These are phyloP conservation scores for Drosophila navojoa DNA, from an alignment of 1,140 invertebrate species.

Conservation along the genomic window DNA sequence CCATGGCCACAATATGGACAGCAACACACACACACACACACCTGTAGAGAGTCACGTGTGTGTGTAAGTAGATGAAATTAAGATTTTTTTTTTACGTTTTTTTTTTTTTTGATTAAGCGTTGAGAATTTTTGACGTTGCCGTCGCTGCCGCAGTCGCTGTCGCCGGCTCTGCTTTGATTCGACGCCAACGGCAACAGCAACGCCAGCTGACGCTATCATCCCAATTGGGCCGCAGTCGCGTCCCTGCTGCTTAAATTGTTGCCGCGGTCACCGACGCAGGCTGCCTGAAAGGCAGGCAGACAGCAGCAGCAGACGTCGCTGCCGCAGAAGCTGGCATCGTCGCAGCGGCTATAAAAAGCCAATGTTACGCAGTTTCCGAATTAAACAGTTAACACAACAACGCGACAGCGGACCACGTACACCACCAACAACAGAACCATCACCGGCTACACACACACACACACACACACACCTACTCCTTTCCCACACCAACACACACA, in stretches of 20 bases:
- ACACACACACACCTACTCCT: too few relatives aligned
- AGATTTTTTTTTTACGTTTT: constrained; percentile 51
- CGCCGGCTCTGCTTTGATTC: constrained; percentile 15
- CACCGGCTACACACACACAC: constrained; percentile 1
- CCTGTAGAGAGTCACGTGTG: background rate
- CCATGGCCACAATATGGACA: constrained; percentile 22
- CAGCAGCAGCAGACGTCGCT: constrained; percentile 14
- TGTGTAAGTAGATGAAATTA: constrained; percentile 78
- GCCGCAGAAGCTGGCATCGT: constrained; percentile 12
- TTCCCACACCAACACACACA: background rate
- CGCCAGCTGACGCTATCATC: constrained; percentile 27
- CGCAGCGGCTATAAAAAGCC: constrained; percentile 71
- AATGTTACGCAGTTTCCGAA: constrained; percentile 76
- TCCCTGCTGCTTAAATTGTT: constrained; percentile 24
- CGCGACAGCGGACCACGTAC: constrained; percentile 44
- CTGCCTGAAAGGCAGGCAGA: background rate
- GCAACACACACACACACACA: constrained; percentile 24
- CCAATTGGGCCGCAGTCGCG: constrained; percentile 30
- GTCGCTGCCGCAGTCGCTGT: constrained; percentile 6
- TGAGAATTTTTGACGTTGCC: constrained; percentile 70
- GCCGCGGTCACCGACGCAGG: constrained; percentile 29
- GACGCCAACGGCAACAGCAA: background rate
- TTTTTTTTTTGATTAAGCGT: constrained; percentile 68
- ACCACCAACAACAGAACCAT: background rate
- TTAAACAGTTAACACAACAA: constrained; percentile 78